Evolutionary conservation across 2,888 invertebrate genomes (phyloP).

Genomic region (Trypoxylon attenuatum): DNA sequence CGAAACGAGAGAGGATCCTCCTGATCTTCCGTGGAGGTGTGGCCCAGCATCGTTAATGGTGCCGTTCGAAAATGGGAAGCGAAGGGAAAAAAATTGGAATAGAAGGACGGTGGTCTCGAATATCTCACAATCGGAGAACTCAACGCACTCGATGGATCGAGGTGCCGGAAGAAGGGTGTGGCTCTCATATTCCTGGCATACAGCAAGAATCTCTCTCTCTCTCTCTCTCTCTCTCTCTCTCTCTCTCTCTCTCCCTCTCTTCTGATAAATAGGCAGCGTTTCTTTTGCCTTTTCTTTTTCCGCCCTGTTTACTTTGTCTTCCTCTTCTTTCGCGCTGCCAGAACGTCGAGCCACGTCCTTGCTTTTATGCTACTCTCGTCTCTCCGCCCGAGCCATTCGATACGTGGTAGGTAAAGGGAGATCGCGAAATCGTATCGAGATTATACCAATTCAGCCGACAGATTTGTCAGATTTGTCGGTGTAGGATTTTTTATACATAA

Average conservation of each 20-base stretch:
- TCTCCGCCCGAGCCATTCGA: neutral
- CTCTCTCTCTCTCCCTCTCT: too few species aligned
- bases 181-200: constrained; percentile 38
- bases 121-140: constrained; percentile 39
- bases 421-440: too few species aligned
- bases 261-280: constrained; percentile 57
- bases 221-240: too few species aligned
- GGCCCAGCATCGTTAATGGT: constrained; percentile 52
- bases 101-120: constrained; percentile 24
- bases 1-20: constrained; percentile 40
- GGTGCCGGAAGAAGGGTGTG: constrained; percentile 64
- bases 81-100: constrained; percentile 19
- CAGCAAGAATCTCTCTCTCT: too few species aligned
- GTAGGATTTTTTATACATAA: too few species aligned
- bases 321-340: constrained; percentile 19
- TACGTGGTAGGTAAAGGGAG: too few species aligned
- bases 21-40: constrained; percentile 50
- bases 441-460: too few species aligned
- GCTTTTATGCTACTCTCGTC: constrained; percentile 8
- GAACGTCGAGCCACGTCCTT: constrained; percentile 24
- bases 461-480: too few species aligned
- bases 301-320: constrained; percentile 7
- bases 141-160: constrained; percentile 40
- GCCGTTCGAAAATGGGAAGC: constrained; percentile 24
- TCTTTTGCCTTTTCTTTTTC: constrained; percentile 13